phyloP scores from a whole-genome alignment of 2,113 vertebrate species.

The Nesoenas mayeri region DNA sequence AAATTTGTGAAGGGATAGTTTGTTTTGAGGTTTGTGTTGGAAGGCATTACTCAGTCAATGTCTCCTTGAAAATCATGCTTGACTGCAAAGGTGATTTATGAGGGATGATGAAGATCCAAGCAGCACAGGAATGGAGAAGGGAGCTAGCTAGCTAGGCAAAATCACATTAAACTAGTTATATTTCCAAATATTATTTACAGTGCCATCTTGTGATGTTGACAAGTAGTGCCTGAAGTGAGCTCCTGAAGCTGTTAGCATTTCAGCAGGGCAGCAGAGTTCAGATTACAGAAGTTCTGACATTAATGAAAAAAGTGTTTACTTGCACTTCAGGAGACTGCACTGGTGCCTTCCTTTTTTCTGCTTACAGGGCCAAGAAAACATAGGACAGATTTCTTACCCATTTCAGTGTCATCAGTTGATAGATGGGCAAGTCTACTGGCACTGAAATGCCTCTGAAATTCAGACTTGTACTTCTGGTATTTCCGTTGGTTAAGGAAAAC shows the following conservation, averaged over 20 bases:
- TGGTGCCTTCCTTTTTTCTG: background rate
- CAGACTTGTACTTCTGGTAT: background rate
- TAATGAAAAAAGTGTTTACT: background rate
- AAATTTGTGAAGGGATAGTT: background rate
- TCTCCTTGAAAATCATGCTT: background rate
- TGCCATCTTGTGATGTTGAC: background rate
- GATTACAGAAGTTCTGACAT: background rate
- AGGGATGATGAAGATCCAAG: background rate
- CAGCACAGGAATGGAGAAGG: background rate
- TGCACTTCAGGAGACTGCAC: background rate
- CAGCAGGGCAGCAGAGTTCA: background rate
- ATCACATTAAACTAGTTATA: background rate
- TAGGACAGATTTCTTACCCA: background rate
- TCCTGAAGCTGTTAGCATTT: background rate
- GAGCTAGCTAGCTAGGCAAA: background rate
- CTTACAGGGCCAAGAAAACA: background rate
- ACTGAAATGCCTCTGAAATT: background rate
- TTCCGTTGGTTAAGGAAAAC: background rate
- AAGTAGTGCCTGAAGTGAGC: background rate
- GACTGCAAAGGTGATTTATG: background rate
- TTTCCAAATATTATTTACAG: conserved; percentile 4
- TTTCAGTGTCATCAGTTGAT: background rate
- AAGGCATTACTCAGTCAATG: background rate
- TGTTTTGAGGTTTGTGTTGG: background rate
- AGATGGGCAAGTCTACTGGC: rapidly evolving